phyloP scores from a whole-genome alignment of 2,113 vertebrate genomes.

The Melanostigma gelatinosum region DNA sequence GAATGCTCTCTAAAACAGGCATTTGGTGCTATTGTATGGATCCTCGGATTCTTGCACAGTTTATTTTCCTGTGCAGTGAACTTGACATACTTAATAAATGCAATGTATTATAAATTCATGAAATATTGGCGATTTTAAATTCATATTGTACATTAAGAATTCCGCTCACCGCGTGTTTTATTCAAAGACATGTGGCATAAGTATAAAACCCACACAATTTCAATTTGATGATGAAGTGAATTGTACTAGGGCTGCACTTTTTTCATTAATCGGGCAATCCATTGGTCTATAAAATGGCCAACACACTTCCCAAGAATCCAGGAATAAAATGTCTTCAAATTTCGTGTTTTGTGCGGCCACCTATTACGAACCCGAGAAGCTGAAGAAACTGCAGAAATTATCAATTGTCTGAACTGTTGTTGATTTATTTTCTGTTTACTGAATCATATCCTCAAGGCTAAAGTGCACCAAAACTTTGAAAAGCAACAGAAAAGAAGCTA shows the following conservation, averaged over 20 bases:
- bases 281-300: not conserved
- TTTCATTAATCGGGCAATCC: not conserved
- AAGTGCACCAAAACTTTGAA: not conserved
- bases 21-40: not conserved
- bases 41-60: not conserved
- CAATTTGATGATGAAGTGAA: not conserved
- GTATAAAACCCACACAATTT: not conserved
- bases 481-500: not conserved
- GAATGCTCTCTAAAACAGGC: slow-evolving; percentile 18
- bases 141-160: not conserved
- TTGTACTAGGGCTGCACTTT: not conserved
- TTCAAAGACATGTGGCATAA: not conserved
- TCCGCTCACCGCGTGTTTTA: not conserved
- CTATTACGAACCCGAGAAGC: not conserved
- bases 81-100: not conserved
- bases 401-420: not conserved
- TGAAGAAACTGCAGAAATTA: not conserved
- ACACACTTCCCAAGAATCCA: not conserved
- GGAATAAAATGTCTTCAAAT: no score
- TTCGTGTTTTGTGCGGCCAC: no score
- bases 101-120: not conserved
- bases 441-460: not conserved
- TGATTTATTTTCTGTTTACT: not conserved
- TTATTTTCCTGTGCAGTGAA: not conserved
- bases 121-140: slow-evolving; percentile 3